A percentile compares a stretch with the other conserved stretches of the same genome.
These are phyloP conservation scores for Crossocerus cetratus DNA, from an alignment of 2,888 invertebrate genomes.

Conservation along the genomic window DNA sequence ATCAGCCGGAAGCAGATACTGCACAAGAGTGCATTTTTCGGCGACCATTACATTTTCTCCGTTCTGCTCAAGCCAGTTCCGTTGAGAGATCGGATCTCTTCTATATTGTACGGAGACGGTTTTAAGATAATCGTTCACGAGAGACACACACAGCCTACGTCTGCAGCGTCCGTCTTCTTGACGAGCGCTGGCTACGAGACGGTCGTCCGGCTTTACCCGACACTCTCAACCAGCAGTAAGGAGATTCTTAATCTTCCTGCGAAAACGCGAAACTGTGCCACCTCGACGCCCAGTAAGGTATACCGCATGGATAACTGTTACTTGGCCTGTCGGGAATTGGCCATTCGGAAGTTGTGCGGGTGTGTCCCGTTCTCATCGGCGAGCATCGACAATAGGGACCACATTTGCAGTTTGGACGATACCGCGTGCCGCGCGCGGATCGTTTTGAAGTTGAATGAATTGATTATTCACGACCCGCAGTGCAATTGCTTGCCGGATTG, in stretches of 20 bases:
- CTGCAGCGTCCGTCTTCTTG: slow-evolving; percentile 54
- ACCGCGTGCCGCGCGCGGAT: slow-evolving; percentile 66
- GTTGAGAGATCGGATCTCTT: slow-evolving; percentile 48
- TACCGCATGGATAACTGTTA: slow-evolving; percentile 71
- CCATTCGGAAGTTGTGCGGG: slow-evolving; percentile 61
- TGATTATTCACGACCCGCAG: slow-evolving; percentile 39
- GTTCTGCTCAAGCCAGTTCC: slow-evolving; percentile 53
- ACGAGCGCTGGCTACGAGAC: slow-evolving; percentile 54
- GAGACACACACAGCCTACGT: slow-evolving; percentile 66
- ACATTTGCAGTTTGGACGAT: slow-evolving; percentile 68
- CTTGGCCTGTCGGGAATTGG: slow-evolving; percentile 63
- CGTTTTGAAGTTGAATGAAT: slow-evolving; percentile 47
- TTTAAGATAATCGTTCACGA: slow-evolving; percentile 70
- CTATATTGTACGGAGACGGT: slow-evolving; percentile 59
- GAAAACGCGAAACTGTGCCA: slow-evolving; percentile 55
- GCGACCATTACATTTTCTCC: slow-evolving; percentile 55
- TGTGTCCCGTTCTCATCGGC: slow-evolving; percentile 71
- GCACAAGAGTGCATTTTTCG: slow-evolving; percentile 47
- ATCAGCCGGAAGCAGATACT: too few species aligned
- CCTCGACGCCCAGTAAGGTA: slow-evolving; percentile 49
- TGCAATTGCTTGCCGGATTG: slow-evolving; percentile 63
- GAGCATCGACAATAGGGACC: slow-evolving; percentile 39
- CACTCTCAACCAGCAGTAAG: slow-evolving; percentile 49
- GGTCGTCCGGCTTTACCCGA: slow-evolving; percentile 52
- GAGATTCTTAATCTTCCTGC: slow-evolving; percentile 52